Conservation (phyloP, 2,113 vertebrate genomes). For the Nestor notabilis region DNA sequence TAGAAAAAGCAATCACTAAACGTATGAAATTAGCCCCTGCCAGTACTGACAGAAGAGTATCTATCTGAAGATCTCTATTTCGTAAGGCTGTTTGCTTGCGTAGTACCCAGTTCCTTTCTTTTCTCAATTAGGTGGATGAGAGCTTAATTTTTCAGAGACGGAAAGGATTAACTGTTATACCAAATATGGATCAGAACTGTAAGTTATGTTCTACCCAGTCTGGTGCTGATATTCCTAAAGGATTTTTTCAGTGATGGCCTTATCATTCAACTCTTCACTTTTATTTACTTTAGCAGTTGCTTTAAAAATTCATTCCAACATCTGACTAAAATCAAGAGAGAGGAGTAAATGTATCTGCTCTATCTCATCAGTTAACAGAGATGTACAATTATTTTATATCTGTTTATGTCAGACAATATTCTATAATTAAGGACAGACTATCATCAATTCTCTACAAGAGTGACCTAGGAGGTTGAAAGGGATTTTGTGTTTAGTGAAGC, state of each 20-base stretch:
- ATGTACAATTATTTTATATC: constrained; percentile 77
- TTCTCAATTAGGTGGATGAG: neutral
- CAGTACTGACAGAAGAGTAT: neutral
- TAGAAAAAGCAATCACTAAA: neutral
- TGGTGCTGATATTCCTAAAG: constrained; percentile 9
- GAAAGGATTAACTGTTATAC: neutral
- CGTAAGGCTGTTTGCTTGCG: neutral
- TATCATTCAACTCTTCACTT: constrained; percentile 72
- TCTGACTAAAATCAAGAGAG: constrained; percentile 60
- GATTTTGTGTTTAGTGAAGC: constrained; percentile 58
- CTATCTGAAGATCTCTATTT: neutral
- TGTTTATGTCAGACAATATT: constrained; percentile 78
- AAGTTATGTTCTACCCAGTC: neutral
- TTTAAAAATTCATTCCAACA: constrained; percentile 64
- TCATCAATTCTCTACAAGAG: neutral
- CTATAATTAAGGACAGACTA: constrained; percentile 79
- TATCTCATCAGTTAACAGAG: constrained; percentile 81
- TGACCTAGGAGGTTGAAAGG: constrained; percentile 67
- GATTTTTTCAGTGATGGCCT: constrained; percentile 63
- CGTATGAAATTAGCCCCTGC: neutral
- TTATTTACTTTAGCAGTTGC: constrained; percentile 75
- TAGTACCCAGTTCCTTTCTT: neutral
- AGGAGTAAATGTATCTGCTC: constrained; percentile 62
- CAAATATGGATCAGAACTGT: neutral
- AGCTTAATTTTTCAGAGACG: neutral